These are phyloP conservation scores for Furcula furcula DNA, from an alignment of 2,888 invertebrate genomes.

Conservation along the genomic window DNA sequence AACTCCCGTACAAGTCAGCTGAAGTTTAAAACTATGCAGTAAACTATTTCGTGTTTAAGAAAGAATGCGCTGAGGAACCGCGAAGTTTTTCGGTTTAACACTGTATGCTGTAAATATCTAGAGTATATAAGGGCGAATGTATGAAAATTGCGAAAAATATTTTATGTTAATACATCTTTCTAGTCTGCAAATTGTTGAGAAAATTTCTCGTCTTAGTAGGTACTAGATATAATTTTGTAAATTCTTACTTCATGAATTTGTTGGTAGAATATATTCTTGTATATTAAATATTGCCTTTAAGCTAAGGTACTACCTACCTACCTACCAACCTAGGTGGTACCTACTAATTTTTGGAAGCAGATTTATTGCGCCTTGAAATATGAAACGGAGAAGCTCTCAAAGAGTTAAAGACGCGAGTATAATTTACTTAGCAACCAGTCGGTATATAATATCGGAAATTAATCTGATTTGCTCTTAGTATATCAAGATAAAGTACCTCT, in stretches of 20 bases:
- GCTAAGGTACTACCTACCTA: too few species aligned
- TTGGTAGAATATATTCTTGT: too few species aligned
- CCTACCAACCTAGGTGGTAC: too few species aligned
- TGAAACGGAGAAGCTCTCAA: neutral
- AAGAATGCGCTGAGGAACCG: conserved; percentile 37
- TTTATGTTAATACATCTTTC: neutral
- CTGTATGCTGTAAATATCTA: neutral
- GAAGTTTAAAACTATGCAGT: conserved; percentile 24
- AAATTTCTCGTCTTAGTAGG: too few species aligned
- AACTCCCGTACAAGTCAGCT: neutral
- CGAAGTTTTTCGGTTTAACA: conserved; percentile 22
- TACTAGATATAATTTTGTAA: too few species aligned
- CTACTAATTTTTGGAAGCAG: neutral
- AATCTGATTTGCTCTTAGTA: neutral
- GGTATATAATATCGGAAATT: neutral
- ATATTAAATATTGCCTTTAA: too few species aligned
- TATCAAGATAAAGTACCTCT: neutral
- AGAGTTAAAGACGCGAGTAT: neutral
- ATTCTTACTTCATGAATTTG: too few species aligned
- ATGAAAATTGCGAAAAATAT: neutral
- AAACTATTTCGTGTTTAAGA: conserved; percentile 49
- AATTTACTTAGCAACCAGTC: neutral
- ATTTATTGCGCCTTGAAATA: neutral
- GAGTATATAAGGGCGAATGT: neutral
- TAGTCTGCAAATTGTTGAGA: neutral